A percentile compares a stretch with the other conserved stretches of the same genome.
phyloP scores from a whole-genome alignment of 2,888 invertebrate genomes.

The Melanotus villosus region DNA sequence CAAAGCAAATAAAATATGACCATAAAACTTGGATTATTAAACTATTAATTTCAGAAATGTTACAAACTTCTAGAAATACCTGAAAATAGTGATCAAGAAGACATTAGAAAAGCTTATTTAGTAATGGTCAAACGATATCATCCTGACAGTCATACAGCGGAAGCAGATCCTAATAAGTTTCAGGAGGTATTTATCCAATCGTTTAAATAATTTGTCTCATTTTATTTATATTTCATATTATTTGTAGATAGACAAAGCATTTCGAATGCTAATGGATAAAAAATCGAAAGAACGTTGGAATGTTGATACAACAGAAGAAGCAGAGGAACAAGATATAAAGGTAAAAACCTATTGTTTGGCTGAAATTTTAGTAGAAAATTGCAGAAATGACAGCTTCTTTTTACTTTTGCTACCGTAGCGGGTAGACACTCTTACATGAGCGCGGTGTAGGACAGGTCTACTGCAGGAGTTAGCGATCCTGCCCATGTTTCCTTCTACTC shows the following conservation, averaged over 20 bases:
- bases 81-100: constrained; percentile 79
- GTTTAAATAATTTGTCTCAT: too few species aligned
- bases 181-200: constrained; percentile 71
- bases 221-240: not conserved
- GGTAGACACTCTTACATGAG: too few species aligned
- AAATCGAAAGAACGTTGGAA: constrained; percentile 75
- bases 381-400: not conserved
- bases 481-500: too few species aligned
- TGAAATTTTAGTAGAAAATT: not conserved
- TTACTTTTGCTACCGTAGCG: too few species aligned
- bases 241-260: constrained; percentile 79
- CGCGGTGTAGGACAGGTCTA: too few species aligned
- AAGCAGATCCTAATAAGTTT: constrained; percentile 83
- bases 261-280: constrained; percentile 78
- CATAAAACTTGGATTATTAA: too few species aligned
- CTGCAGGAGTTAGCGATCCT: too few species aligned
- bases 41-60: constrained; percentile 78
- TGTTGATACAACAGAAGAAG: constrained; percentile 67
- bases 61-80: constrained; percentile 78
- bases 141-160: constrained; percentile 83
- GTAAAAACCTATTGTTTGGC: too few species aligned
- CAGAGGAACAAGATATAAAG: constrained; percentile 76
- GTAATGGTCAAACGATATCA: constrained; percentile 85
- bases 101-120: constrained; percentile 81
- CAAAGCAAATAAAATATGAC: too few species aligned